phyloP scores from a whole-genome alignment of 2,113 vertebrate genomes.

The Nothobranchius kuhntae region DNA sequence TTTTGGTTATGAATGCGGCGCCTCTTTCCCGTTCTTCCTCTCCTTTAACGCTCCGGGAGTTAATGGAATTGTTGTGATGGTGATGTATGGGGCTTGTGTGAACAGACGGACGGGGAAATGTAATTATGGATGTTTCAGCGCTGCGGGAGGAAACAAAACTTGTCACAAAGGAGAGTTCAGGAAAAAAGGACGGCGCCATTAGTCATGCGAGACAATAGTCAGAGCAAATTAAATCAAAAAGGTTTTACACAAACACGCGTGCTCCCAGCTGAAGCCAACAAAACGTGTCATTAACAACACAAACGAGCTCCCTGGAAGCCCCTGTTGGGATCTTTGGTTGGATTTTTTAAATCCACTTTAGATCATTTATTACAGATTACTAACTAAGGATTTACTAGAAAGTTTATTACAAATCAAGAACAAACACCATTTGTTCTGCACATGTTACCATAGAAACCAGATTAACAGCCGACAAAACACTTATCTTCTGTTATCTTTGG shows the following conservation, averaged over 20 bases:
- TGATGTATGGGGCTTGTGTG: slow-evolving; percentile 69
- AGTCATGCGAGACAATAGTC: slow-evolving; percentile 64
- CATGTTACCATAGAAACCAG: no score
- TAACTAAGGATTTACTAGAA: not conserved
- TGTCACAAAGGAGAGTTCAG: slow-evolving; percentile 67
- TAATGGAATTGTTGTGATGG: slow-evolving; percentile 73
- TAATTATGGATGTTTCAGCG: slow-evolving; percentile 71
- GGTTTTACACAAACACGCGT: slow-evolving; percentile 59
- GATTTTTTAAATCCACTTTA: not conserved
- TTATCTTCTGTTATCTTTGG: no score
- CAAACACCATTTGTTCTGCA: no score
- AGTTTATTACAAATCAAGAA: not conserved
- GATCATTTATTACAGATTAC: not conserved
- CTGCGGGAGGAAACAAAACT: slow-evolving; percentile 45
- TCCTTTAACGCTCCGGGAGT: slow-evolving; percentile 60
- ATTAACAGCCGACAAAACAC: no score
- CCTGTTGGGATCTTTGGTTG: not conserved
- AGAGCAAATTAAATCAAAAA: slow-evolving; percentile 60
- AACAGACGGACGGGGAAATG: slow-evolving; percentile 72
- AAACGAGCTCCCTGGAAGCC: not conserved
- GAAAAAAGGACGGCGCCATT: slow-evolving; percentile 66
- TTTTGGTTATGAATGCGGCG: slow-evolving; percentile 53
- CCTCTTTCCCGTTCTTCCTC: not conserved
- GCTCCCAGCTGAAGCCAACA: slow-evolving; percentile 8
- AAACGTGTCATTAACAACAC: slow-evolving; percentile 28